Evolutionary conservation across 2,888 invertebrate species (phyloP), one percentile per base, ranked within the genome.

Genomic region (Drosophila nr. perissopoda): DNA sequence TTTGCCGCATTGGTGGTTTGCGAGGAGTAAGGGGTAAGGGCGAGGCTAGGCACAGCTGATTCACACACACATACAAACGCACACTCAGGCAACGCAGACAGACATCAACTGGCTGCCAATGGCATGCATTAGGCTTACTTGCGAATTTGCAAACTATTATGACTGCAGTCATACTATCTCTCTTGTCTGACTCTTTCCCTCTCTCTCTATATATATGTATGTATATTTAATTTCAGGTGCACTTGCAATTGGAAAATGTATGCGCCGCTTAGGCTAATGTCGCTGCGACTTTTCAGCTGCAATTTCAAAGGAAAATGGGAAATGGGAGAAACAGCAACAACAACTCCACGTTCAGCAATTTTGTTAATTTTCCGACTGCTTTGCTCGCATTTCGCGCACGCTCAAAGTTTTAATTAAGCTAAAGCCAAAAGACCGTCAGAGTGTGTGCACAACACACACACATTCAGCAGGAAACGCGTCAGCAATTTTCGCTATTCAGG

Each of bases 321-420:
- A 36, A 25, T 25, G 54, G 16, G 8, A 13, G 36, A 7, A 36
- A 36, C 27, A n/a, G 10, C 33, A 6, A 8, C 11, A 27, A 29
- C 33, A 42, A 52, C 58, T 58, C 36, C 60, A 70, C 34, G 21
- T 42, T 38, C 13, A 34, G 73, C 83, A 73, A 88, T 88, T 88
- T 88, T 68, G 83, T 83, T 86, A 83, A 88, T 83, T 83, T 83
- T 83, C 83, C 87, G 73, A 83, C 87, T 73, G 87, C 68, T 89
- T 89, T 87, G 79, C 76, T 49, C 61, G 38, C 79, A 77, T 89
- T 87, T 87, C 66, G 69, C 81, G 75, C 78, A 57, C 73, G 61
- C 69, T 60, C 57, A 82, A 72, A 89, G 80, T 87, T 85, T 89
- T 89, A 85, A 85, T 85, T 89, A 89, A 89, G 87, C 84, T 53